Evolutionary conservation across 2,888 invertebrate species (phyloP).

Genomic region (Eupithecia subumbrata): DNA sequence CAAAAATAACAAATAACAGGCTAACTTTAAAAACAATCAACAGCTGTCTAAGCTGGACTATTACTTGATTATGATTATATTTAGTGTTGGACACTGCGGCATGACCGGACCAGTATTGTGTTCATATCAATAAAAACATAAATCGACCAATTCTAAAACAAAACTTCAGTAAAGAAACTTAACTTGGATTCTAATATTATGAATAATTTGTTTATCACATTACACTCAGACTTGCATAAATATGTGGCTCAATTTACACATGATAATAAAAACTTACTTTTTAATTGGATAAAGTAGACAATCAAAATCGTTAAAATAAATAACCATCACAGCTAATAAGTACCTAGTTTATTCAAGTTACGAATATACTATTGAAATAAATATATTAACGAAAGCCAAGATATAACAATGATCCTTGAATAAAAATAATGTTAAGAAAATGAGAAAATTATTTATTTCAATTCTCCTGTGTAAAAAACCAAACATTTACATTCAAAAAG

Average conservation of each 20-base stretch:
- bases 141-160: conserved; percentile 27
- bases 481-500: conserved; percentile 27
- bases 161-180: conserved; percentile 34
- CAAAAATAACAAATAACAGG: neutral
- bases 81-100: neutral
- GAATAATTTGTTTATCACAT: conserved; percentile 70
- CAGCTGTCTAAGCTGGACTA: neutral
- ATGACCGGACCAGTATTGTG: neutral
- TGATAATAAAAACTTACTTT: conserved; percentile 36
- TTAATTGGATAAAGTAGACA: conserved; percentile 34
- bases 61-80: neutral
- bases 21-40: neutral
- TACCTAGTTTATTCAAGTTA: conserved; percentile 19
- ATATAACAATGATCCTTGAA: conserved; percentile 13
- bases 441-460: conserved; percentile 13
- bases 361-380: conserved; percentile 17
- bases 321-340: conserved; percentile 41
- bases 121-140: conserved; percentile 1
- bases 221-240: conserved; percentile 46
- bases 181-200: conserved; percentile 51
- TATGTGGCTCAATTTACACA: conserved; percentile 43
- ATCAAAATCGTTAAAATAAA: conserved; percentile 36
- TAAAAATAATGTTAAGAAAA: conserved; percentile 18
- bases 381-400: conserved; percentile 15
- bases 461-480: conserved; percentile 22